Base-by-base conservation (phyloP, 2,113 vertebrate species). In the Callospermophilus lateralis region DNA sequence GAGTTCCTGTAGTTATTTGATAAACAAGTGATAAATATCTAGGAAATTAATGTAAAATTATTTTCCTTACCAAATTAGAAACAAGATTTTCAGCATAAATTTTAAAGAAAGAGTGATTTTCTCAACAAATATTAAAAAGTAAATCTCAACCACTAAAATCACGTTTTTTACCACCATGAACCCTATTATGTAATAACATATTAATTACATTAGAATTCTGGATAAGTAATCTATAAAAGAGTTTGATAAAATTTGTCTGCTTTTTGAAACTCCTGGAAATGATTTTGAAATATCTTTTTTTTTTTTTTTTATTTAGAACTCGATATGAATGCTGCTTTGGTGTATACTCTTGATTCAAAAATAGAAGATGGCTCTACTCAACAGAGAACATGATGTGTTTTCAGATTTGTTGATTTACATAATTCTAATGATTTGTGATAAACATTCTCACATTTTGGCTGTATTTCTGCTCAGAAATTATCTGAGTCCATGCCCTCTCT, bases 71-170 rank as follows among this genome's bases (percentile, higher is more conserved):
- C 88, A 87, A 96, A 80, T 90, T 9, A 92, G 58, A 53, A 84
- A 55, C 51, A 73, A 1, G 53, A 67, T 81, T 73, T 79, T 10
- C 68, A 89, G 19, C 20, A 51, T 22, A 74, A 34, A 84, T 32
- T 93, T 78, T 95, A n/a, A 96, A 93, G 72, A 77, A 90, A 90
- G 16, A 78, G 17, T 77, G 8, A 58, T 92, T 81, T 78, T 94
- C 7, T 17, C n/a, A 95, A 65, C 12, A 92, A 89, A 53, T 53
- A 53, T 53, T 53, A 88, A 63, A 93, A 51, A 76, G 90, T 53
- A 93, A 84, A 72, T 3, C 6, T 86, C 34, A 92, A 76, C 4
- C 30, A 95, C 4, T 74, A 77, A 86, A 68, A 74, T 70, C 20
- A 70, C 76, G 28, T 92, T 95, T 92, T 92, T 79, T 8, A 76